Conservation (phyloP, 2,888 invertebrate species). For the Galerucella nymphaeae region DNA sequence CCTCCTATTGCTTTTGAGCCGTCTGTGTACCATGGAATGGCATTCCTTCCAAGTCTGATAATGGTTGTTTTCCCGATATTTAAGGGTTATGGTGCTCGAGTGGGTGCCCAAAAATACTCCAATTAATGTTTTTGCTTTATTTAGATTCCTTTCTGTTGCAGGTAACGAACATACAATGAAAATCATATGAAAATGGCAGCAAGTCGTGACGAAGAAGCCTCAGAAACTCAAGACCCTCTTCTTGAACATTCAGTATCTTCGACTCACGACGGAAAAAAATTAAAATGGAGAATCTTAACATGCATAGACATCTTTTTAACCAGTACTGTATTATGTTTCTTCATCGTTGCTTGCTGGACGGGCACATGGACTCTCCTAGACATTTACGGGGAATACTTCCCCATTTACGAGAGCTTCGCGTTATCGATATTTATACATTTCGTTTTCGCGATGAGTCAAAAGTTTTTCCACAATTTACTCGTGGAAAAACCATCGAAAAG, state of each 20-base stretch:
- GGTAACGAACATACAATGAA: background rate
- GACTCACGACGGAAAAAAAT: background rate
- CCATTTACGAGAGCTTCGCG: slow-evolving; percentile 65
- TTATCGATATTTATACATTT: slow-evolving; percentile 69
- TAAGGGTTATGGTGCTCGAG: too few species aligned
- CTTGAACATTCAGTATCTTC: background rate
- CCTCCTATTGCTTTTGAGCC: too few species aligned
- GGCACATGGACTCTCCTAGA: slow-evolving; percentile 69
- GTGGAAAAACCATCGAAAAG: slow-evolving; percentile 46
- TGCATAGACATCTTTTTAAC: slow-evolving; percentile 64
- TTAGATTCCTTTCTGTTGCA: background rate
- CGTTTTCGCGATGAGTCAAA: slow-evolving; percentile 70
- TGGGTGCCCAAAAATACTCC: background rate
- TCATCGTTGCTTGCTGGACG: slow-evolving; percentile 69
- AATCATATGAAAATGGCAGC: background rate
- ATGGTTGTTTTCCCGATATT: too few species aligned
- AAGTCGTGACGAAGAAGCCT: background rate
- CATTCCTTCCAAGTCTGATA: too few species aligned
- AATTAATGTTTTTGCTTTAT: background rate
- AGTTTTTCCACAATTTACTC: slow-evolving; percentile 57
- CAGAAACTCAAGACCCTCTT: slow-evolving; percentile 5
- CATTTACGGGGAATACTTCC: slow-evolving; percentile 65
- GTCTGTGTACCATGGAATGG: too few species aligned
- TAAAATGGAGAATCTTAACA: slow-evolving; percentile 40
- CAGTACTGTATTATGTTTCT: slow-evolving; percentile 65